Base-by-base conservation (phyloP, 2,888 invertebrate species). In the Agriotes lineatus region DNA sequence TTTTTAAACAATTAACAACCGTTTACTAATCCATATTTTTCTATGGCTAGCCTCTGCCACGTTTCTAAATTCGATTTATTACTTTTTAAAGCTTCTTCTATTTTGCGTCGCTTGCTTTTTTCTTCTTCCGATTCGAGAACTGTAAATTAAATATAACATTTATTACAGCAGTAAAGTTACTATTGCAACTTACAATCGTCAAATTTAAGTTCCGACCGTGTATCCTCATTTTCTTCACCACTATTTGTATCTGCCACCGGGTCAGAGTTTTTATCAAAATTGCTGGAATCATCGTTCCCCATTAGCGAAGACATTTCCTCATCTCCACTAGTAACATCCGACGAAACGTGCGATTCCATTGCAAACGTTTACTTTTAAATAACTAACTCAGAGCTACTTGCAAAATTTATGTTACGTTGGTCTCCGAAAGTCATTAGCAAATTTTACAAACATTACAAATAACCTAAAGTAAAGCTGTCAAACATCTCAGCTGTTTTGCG, bases 11-110 rank as follows among this genome's bases (percentile, higher is more conserved):
- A n/a, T n/a, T n/a, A 25, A 2, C 73, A 80, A 91, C 91, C 91
- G 82, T 88, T 88, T 50, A 93, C 90, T 72, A 93, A 84, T 10
- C 93, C 93, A 76, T 88, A 89, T 79, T 89, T 88, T 54, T 89
- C 87, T 44, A 86, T 85, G 0, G 93, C 92, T 74, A 91, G 86
- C 70, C 83, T 77, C 78, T 87, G 86, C 89, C 90, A 90, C 72
- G 86, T 84, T 73, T 88, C 85, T 70, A 89, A 78, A 62, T 85
- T 82, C 14, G 85, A 79, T 68, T 86, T 83, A 14, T 86, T 80
- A 73, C 86, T 83, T 50, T 82, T 79, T 48, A 90, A 80, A 63
- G 88, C 87, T 76, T 85, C 83, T 79, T 91, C 90, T 72, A 93
- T 90, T 72, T 85, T 81, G 70, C 85, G 82, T 63, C 88, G 86